Base-by-base conservation (phyloP, 2,797 vertebrate genomes). In the Tenualosa ilisha region DNA sequence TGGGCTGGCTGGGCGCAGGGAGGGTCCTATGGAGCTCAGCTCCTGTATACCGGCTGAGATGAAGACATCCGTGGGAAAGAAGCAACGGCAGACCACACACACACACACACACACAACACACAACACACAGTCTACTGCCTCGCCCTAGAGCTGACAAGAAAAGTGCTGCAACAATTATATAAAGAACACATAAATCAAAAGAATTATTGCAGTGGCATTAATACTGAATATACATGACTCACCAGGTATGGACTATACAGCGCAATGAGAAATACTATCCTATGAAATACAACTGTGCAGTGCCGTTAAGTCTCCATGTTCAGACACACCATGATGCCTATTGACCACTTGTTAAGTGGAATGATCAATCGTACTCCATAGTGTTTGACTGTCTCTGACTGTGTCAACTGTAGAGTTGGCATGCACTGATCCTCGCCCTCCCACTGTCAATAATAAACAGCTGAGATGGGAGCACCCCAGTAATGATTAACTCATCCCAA, bases 81-180 rank as follows among this genome's bases (percentile, higher is more conserved):
- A 15, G 8, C 72, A 79, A 9, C 15, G 37, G 40, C 40, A 46
- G 72, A 13, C 59, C 59, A 63, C 40, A 46, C 15, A 79, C 17
- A 79, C 68, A 75, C 68, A 75, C 63, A 26, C 24, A 68, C 63
- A 31, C 63, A 72, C 65, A 26, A 72, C 65, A 72, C 65, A 72
- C 65, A 72, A 72, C 65, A 72, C 72, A 79, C 0, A 46, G 6
- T 56, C 54, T 17, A 13, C 68, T 11, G 9, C 12, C 65, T 20
- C 15, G 31, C 37, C 31, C 37, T 40, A 40, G 20, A 79, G 17
- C 72, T 46, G 40, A 15, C 2, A 24, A 24, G 6, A 24, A 40
- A 22, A 43, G 40, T 7, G 17, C 72, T 79, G 72, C 40, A 11
- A 22, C 17, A 22, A 8, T 22, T 20, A 6, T 56, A 20, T 20